Evolutionary conservation across 2,113 vertebrate species (phyloP), one percentile per base, ranked within the genome.

Genomic region (Etia nguti): DNA sequence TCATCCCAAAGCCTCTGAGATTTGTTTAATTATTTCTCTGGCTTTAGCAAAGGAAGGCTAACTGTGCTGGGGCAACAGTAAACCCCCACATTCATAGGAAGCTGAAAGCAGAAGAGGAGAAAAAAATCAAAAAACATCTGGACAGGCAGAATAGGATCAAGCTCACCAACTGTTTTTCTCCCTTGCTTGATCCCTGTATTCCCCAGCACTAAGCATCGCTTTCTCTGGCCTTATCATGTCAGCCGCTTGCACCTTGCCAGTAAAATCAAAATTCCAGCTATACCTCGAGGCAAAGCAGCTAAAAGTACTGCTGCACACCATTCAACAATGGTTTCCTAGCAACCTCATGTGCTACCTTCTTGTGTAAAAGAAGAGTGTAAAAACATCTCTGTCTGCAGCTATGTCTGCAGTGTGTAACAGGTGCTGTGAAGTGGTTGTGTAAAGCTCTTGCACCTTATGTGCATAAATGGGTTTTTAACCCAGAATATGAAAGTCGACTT

Each of bases 291-390:
- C 93, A 85, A 62, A 81, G 89, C 84, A 77, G 73, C 54, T 84
- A 50, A 52, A 48, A 65, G 88, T 93, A 93, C 90, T 56, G 24
- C 82, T 88, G 88, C 65, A 90, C 13, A 65, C 88, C 90, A 92
- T 89, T 95, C 92, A 93, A 88, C 82, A 90, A 75, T 43, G 88
- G 92, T 95, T 88, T 91, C 95, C 91, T 95, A 95, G 95, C 95
- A 96, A 95, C 95, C 68, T 41, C 9, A 62, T 79, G 80, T 41
- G 31, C 84, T 87, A 73, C 83, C 56, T 81, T 88, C 83, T 84
- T 38, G n/a, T n/a, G n/a, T n/a, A n/a, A n/a, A n/a, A n/a, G n/a
- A n/a, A n/a, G n/a, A 79, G 36, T 68, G 15, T 75, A 34, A 86
- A 81, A 88, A 89, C 60, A 65, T 24, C 8, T 13, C 48, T 59